phyloP scores from a whole-genome alignment of 2,113 vertebrate genomes.

The Carollia perspicillata region DNA sequence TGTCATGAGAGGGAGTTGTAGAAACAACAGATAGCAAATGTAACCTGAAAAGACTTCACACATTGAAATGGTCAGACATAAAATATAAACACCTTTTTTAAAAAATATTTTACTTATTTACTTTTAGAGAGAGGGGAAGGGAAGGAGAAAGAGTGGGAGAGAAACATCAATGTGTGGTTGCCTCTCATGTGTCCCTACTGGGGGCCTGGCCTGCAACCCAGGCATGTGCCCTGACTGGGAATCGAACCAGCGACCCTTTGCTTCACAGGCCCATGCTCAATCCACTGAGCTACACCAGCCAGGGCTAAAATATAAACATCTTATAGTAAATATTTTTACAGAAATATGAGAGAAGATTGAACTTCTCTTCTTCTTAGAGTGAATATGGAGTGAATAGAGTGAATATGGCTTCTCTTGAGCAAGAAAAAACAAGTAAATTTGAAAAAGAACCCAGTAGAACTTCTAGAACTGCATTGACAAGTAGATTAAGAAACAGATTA shows the following conservation, averaged over 20 bases:
- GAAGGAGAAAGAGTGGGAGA: too few relatives aligned
- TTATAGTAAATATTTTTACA: neutral
- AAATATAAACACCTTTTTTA: neutral
- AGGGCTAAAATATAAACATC: neutral
- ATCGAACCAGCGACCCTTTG: too few relatives aligned
- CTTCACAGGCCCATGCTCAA: too few relatives aligned
- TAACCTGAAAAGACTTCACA: neutral
- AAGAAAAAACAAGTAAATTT: slow-evolving; percentile 9
- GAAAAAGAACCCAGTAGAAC: neutral
- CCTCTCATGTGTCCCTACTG: too few relatives aligned
- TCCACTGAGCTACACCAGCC: too few relatives aligned
- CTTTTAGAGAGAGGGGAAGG: too few relatives aligned
- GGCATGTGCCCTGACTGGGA: too few relatives aligned
- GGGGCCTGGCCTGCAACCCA: too few relatives aligned
- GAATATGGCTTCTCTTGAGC: too few relatives aligned
- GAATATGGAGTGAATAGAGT: too few relatives aligned
- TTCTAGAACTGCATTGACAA: neutral
- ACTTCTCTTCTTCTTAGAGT: neutral
- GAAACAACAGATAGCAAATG: neutral
- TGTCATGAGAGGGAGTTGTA: neutral
- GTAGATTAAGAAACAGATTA: neutral
- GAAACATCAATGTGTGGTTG: too few relatives aligned
- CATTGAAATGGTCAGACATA: neutral
- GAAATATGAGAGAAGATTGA: neutral
- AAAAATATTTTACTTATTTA: too few relatives aligned